Base-by-base conservation (phyloP, 2,888 invertebrate species). In the Melinaea menophilus region DNA sequence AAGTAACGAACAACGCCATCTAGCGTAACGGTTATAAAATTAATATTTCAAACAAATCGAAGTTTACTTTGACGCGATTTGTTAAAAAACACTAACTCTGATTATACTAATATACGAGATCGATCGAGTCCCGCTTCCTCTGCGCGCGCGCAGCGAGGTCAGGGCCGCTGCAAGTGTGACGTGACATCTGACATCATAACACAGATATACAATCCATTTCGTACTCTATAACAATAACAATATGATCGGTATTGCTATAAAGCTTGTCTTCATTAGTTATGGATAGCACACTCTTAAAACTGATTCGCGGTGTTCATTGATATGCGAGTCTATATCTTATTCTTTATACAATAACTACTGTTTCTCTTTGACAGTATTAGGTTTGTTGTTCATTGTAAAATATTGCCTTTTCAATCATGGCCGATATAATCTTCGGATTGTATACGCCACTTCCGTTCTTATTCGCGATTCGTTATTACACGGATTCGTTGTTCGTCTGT, bases 121-220 rank as follows among this genome's bases (percentile, higher is more conserved):
- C 72, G 72, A 74, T 73, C 72, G 72, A 69, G 69, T 71, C 71
- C 72, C 69, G 70, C 70, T 70, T 69, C 72, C 71, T 69, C 62
- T 65, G 69, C 71, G 71, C 74, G 71, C 71, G 72, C 76, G 74
- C 75, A 69, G 68, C 67, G 80, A 72, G 81, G 80, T 81, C 81
- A 81, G 72, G 81, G 81, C 72, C 81, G 72, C 61, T 60, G 64
- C 41, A 33, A 46, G 58, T 63, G 56, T 62, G 63, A 61, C 61
- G 63, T 59, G 41, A 58, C 48, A 60, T 58, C 45, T 62, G 59
- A 61, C 55, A 59, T 65, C 46, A 62, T 47, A 54, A 22, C 47
- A 5, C 31, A 11, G 7, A 11, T 31, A 22, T 2, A 1, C 51
- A 31, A 51, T 31, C 31, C 2, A 51, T 31, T 51, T 31, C 7